These are phyloP conservation scores for Philereme vetulata DNA, from an alignment of 2,888 invertebrate genomes.

Conservation along the genomic window DNA sequence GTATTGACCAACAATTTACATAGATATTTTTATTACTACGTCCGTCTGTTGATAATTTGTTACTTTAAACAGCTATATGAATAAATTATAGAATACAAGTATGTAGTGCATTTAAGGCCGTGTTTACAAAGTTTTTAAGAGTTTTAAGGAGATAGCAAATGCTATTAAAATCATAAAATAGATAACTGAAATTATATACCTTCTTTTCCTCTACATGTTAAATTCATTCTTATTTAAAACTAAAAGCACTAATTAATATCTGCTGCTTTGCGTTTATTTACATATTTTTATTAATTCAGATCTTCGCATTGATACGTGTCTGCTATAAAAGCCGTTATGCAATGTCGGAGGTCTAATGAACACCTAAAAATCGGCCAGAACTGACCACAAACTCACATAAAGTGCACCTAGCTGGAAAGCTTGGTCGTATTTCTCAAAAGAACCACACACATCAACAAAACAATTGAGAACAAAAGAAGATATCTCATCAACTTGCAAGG, in stretches of 20 bases:
- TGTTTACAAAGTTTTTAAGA: slow-evolving; percentile 14
- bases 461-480: slow-evolving; percentile 22
- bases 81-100: slow-evolving; percentile 12
- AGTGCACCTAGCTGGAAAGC: too few relatives aligned
- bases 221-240: too few relatives aligned
- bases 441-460: slow-evolving; percentile 23
- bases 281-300: too few relatives aligned
- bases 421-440: neutral
- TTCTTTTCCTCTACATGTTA: too few relatives aligned
- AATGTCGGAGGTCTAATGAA: too few relatives aligned
- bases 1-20: slow-evolving; percentile 55
- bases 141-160: slow-evolving; percentile 1
- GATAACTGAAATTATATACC: neutral
- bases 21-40: slow-evolving; percentile 54
- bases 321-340: too few relatives aligned
- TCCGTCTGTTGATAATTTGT: slow-evolving; percentile 47
- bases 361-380: too few relatives aligned
- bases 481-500: slow-evolving; percentile 27
- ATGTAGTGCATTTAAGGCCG: slow-evolving; percentile 8
- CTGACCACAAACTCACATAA: too few relatives aligned
- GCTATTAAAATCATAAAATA: slow-evolving; percentile 1
- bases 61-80: slow-evolving; percentile 27
- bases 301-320: too few relatives aligned
- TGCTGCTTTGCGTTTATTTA: too few relatives aligned
- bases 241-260: too few relatives aligned